These are phyloP conservation scores for Selenia dentaria DNA, from an alignment of 2,888 invertebrate species.

Conservation along the genomic window DNA sequence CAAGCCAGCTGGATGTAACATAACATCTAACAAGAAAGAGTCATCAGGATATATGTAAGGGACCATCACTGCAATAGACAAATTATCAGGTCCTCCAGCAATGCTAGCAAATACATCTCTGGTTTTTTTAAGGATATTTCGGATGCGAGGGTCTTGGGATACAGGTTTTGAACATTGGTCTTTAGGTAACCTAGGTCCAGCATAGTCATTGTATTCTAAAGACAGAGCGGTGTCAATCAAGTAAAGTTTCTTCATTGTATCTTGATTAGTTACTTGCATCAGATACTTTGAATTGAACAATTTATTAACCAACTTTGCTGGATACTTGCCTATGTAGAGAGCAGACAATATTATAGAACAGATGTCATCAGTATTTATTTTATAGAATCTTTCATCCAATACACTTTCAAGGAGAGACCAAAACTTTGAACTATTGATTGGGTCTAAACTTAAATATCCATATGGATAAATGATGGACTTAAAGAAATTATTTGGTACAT, in stretches of 20 bases:
- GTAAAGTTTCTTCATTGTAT: slow-evolving; percentile 79
- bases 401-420: slow-evolving; percentile 83
- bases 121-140: slow-evolving; percentile 75
- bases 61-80: slow-evolving; percentile 79
- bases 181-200: slow-evolving; percentile 83
- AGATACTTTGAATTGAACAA: slow-evolving; percentile 86
- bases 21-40: slow-evolving; percentile 85
- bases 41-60: slow-evolving; percentile 83
- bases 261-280: slow-evolving; percentile 76
- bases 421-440: slow-evolving; percentile 75
- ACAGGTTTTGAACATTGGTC: slow-evolving; percentile 79
- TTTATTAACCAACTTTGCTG: slow-evolving; percentile 83
- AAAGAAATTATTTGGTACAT: slow-evolving; percentile 80
- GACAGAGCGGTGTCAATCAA: slow-evolving; percentile 87
- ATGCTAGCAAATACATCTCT: slow-evolving; percentile 65
- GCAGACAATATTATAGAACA: slow-evolving; percentile 86
- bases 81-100: slow-evolving; percentile 69
- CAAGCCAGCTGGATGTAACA: slow-evolving; percentile 79
- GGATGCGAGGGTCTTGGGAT: slow-evolving; percentile 80
- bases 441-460: slow-evolving; percentile 85
- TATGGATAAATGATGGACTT: slow-evolving; percentile 85
- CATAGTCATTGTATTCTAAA: slow-evolving; percentile 85
- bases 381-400: slow-evolving; percentile 81
- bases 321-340: slow-evolving; percentile 86
- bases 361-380: slow-evolving; percentile 83